Evolutionary conservation across 1,140 invertebrate genomes (phyloP).

Genomic region (Popillia japonica): DNA sequence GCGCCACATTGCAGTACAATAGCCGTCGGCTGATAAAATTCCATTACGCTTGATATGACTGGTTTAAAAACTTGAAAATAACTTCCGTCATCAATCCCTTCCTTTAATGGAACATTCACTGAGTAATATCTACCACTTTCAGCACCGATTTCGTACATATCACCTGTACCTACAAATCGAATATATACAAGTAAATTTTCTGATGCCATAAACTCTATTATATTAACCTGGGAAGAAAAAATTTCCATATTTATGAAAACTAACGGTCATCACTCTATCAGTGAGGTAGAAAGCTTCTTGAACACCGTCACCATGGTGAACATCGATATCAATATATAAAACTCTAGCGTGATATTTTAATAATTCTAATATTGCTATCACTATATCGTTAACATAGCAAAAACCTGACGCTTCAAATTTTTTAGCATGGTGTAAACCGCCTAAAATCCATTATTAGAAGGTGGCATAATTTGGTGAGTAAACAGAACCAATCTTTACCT

Average conservation of each 20-base stretch:
- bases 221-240: slow-evolving; percentile 87
- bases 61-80: slow-evolving; percentile 95
- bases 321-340: slow-evolving; percentile 99
- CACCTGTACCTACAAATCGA: slow-evolving; percentile 80
- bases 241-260: slow-evolving; percentile 99
- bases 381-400: slow-evolving; percentile 99
- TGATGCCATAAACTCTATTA: slow-evolving; percentile 32
- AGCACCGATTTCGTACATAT: slow-evolving; percentile 97
- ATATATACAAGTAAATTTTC: slow-evolving; percentile 17
- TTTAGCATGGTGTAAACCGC: slow-evolving; percentile 98
- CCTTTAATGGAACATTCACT: slow-evolving; percentile 95
- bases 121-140: slow-evolving; percentile 95
- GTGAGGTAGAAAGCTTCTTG: slow-evolving; percentile 99
- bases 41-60: slow-evolving; percentile 93
- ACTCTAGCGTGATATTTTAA: slow-evolving; percentile 95
- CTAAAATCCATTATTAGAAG: slow-evolving; percentile 68
- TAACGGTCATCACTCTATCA: slow-evolving; percentile 99
- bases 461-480: too few species aligned
- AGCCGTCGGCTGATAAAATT: slow-evolving; percentile 95
- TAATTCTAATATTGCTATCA: slow-evolving; percentile 96
- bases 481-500: slow-evolving; percentile 79
- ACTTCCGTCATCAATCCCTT: slow-evolving; percentile 95
- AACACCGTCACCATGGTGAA: slow-evolving; percentile 99
- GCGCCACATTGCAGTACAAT: slow-evolving; percentile 99
- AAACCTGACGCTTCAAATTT: slow-evolving; percentile 98